phyloP scores from a whole-genome alignment of 2,888 invertebrate species.

The Chaetoderma sp. region DNA sequence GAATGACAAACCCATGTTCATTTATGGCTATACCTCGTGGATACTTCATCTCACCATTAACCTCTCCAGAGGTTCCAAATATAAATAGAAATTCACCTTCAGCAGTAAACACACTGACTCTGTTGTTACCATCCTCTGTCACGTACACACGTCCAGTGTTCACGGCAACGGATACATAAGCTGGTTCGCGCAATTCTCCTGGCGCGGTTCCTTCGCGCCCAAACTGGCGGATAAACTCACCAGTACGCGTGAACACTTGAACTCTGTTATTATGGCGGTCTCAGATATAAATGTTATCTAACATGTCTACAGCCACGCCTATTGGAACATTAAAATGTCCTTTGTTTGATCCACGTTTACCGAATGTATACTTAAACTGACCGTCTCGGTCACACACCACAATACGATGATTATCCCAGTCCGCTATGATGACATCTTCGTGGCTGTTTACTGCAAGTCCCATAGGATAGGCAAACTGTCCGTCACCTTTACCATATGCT shows the following conservation, averaged over 20 bases:
- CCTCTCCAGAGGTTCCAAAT: conserved; percentile 94
- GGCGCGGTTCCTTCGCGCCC: conserved; percentile 90
- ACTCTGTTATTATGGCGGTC: conserved; percentile 99
- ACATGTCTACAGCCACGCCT: conserved; percentile 97
- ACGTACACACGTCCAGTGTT: conserved; percentile 93
- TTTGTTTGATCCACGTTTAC: conserved; percentile 93
- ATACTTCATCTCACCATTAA: conserved; percentile 97
- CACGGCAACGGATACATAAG: conserved; percentile 96
- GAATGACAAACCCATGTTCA: conserved; percentile 96
- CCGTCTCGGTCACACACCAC: conserved; percentile 92
- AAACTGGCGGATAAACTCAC: conserved; percentile 97
- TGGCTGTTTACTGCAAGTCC: conserved; percentile 96
- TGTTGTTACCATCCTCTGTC: conserved; percentile 97
- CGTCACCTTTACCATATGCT: conserved; percentile 93
- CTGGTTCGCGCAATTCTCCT: conserved; percentile 97
- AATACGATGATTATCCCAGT: conserved; percentile 94
- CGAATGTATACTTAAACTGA: conserved; percentile 90
- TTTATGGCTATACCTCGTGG: conserved; percentile 98
- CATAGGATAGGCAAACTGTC: conserved; percentile 97
- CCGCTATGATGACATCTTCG: conserved; percentile 96
- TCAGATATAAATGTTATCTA: conserved; percentile 98
- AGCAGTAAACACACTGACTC: conserved; percentile 82
- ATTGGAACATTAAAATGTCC: conserved; percentile 98
- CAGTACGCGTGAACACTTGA: conserved; percentile 86
- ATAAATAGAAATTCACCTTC: conserved; percentile 84